phyloP scores from a whole-genome alignment of 1,140 invertebrate genomes.

The Pseudomyrmex dendroicus region DNA sequence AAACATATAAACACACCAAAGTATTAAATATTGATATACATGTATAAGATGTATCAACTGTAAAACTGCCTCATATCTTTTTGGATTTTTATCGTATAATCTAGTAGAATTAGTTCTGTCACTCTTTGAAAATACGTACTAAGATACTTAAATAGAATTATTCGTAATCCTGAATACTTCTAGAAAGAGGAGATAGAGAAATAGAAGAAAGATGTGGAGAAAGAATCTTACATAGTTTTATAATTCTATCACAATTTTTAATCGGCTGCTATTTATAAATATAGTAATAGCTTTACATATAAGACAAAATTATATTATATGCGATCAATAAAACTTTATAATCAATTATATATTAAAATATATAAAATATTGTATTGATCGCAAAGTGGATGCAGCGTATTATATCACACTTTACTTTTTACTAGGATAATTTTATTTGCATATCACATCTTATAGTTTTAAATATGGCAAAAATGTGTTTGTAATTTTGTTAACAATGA shows the following conservation, averaged over 20 bases:
- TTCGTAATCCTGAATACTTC: no score
- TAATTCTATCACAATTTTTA: conserved; percentile 4
- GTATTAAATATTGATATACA: conserved; percentile 75
- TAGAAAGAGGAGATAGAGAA: no score
- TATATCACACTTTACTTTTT: conserved; percentile 9
- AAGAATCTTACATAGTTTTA: conserved; percentile 7
- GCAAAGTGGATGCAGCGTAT: neutral
- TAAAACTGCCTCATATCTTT: conserved; percentile 65
- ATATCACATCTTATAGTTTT: conserved; percentile 27
- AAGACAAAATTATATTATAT: conserved; percentile 7
- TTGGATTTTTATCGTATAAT: conserved; percentile 68
- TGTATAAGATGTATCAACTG: conserved; percentile 63
- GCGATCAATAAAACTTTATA: no score
- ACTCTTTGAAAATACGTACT: neutral
- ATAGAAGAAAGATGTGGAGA: no score
- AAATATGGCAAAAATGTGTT: conserved; percentile 11
- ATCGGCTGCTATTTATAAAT: conserved; percentile 6
- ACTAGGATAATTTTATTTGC: conserved; percentile 14
- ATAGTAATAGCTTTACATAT: conserved; percentile 28
- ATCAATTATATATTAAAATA: no score
- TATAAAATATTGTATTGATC: conserved; percentile 1
- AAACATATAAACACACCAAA: conserved; percentile 74
- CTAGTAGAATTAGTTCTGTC: conserved; percentile 59
- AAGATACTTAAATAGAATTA: no score
- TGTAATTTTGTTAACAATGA: neutral